Percentiles rank a stretch among this genome's conserved stretches.
phyloP scores from a whole-genome alignment of 2,888 invertebrate species.

The Leptarthrus brevirostris region DNA sequence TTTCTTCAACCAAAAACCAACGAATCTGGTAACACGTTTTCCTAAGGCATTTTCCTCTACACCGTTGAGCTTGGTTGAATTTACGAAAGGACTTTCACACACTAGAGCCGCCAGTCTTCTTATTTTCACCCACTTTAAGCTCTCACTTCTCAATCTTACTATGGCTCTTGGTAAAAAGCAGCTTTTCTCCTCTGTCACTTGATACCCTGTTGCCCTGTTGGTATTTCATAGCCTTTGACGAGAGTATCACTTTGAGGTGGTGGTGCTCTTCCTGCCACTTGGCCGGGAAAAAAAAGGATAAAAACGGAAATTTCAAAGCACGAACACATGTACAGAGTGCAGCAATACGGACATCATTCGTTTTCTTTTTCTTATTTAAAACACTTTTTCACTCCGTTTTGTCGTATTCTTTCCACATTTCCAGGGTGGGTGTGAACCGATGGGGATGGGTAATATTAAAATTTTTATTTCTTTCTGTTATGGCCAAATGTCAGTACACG shows the following conservation, averaged over 20 bases:
- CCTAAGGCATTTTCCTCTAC: conserved; percentile 15
- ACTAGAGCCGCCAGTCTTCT: not conserved
- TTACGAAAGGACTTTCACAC: not conserved
- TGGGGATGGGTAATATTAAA: conserved; percentile 34
- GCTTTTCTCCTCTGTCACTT: conserved; percentile 45
- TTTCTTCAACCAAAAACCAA: too few species aligned
- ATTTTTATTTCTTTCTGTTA: conserved; percentile 32
- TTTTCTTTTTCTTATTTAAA: conserved; percentile 39
- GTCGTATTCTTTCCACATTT: conserved; percentile 34
- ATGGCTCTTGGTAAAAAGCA: conserved; percentile 23
- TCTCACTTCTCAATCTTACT: conserved; percentile 34
- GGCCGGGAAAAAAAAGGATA: not conserved
- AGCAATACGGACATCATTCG: conserved; percentile 13
- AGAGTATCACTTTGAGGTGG: not conserved
- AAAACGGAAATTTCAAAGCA: conserved; percentile 11
- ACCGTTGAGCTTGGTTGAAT: not conserved
- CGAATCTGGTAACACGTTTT: not conserved
- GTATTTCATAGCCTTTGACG: conserved; percentile 32
- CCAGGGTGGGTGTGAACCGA: not conserved
- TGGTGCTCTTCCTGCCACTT: conserved; percentile 10
- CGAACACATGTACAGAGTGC: conserved; percentile 29
- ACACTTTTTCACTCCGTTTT: conserved; percentile 40
- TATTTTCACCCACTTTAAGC: conserved; percentile 41
- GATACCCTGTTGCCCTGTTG: conserved; percentile 43
- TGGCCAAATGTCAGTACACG: conserved; percentile 13